phyloP scores from a whole-genome alignment of 2,113 vertebrate genomes.

The Paramisgurnus dabryanus region DNA sequence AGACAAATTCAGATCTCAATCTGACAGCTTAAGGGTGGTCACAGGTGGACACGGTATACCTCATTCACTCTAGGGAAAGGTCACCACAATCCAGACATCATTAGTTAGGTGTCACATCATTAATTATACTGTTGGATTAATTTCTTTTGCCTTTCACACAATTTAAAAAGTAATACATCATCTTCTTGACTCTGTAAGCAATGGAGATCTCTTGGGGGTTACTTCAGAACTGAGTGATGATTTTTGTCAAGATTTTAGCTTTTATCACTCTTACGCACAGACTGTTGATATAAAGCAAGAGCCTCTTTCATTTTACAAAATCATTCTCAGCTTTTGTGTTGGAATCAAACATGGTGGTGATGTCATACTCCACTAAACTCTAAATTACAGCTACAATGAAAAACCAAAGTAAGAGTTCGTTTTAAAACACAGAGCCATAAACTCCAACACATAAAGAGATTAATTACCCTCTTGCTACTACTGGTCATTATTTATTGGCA shows the following conservation, averaged over 20 bases:
- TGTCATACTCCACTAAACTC: slow-evolving; percentile 13
- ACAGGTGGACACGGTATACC: slow-evolving; percentile 44
- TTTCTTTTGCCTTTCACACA: slow-evolving; percentile 26
- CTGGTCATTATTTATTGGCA: slow-evolving; percentile 66
- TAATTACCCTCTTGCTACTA: slow-evolving; percentile 59
- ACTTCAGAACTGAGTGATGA: neutral
- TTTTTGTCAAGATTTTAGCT: too few species aligned
- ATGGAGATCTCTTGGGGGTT: neutral
- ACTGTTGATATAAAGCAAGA: neutral
- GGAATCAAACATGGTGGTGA: neutral
- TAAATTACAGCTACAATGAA: slow-evolving; percentile 44
- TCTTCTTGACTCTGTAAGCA: slow-evolving; percentile 31
- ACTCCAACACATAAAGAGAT: slow-evolving; percentile 65
- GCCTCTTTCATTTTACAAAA: slow-evolving; percentile 31
- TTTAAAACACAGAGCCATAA: slow-evolving; percentile 64
- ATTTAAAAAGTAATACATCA: neutral
- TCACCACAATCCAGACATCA: slow-evolving; percentile 44
- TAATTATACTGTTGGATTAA: slow-evolving; percentile 48
- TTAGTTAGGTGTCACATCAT: slow-evolving; percentile 53
- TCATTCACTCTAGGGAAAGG: slow-evolving; percentile 41
- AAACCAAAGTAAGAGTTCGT: slow-evolving; percentile 51
- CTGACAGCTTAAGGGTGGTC: slow-evolving; percentile 26
- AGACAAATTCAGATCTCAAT: slow-evolving; percentile 29
- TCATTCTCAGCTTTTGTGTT: neutral
- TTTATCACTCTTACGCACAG: too few species aligned